Evolutionary conservation across 2,797 vertebrate genomes (phyloP), one percentile per base, ranked within the genome.

Genomic region (Psittacula derbiana): DNA sequence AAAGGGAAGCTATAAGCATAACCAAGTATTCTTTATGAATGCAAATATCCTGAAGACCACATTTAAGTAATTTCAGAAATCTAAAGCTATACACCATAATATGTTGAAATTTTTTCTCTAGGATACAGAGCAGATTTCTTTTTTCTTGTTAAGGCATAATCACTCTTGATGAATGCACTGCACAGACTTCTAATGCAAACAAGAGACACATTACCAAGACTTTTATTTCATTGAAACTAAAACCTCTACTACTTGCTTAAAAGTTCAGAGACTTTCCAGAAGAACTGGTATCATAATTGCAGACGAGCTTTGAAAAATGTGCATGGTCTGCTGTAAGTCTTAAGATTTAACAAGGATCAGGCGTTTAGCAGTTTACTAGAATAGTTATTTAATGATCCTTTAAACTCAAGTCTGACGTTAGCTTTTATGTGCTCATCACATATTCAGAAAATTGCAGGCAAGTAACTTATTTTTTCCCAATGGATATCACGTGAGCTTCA

Each of bases 21-120:
- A 95, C 91, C 93, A 97, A 96, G 87, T 87, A 96, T 94, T 97
- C 97, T 94, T 96, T 93, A 94, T 93, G 84, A 97, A 97, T 97
- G 95, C 83, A 97, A 97, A 97, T 97, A 86, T 97, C 85, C 85
- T 95, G 76, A 97, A 95, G 88, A 97, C 79, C 64, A 96, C 74
- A 96, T 96, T 96, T 92, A 97, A 97, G 97, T 96, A 83, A 97
- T 96, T 96, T 95, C 81, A 95, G 88, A 96, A 94, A 93, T 87
- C 88, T 85, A 88, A 92, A 93, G 75, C 89, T 91, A 91, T 78
- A 69, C 66, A 94, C 96, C 57, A 2, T 75, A 90, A 74, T 46
- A 80, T 7, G n/a, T 72, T 92, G 66, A 50, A 95, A 92, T 46
- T 6, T 43, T 75, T 94, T 93, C 65, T 43, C 84, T 47, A 62